Evolutionary conservation across 1,140 invertebrate genomes (phyloP).

Genomic region (Drosophila quadrilineata): DNA sequence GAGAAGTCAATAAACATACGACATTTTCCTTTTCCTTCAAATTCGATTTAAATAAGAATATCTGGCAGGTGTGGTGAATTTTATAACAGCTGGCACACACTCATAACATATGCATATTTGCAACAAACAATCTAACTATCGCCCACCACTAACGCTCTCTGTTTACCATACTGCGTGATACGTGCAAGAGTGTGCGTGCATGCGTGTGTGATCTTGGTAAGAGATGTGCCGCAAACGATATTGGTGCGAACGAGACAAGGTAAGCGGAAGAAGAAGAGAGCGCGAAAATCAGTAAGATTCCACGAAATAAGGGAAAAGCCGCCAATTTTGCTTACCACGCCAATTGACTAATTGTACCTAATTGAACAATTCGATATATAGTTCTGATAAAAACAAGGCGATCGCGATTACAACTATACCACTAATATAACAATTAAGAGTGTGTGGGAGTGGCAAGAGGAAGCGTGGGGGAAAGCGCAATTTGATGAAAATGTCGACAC

Average conservation of each 20-base stretch:
- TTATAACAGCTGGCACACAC: constrained; percentile 1
- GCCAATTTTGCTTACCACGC: neutral
- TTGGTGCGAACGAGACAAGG: constrained; percentile 19
- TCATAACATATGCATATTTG: constrained; percentile 15
- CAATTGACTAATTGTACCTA: neutral
- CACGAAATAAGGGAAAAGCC: neutral
- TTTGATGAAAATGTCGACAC: no score
- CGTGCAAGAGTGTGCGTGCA: neutral
- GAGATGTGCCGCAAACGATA: constrained; percentile 26
- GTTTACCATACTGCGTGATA: constrained; percentile 24
- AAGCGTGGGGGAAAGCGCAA: neutral
- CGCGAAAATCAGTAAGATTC: constrained; percentile 19
- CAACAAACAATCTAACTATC: constrained; percentile 35
- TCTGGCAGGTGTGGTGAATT: constrained; percentile 9
- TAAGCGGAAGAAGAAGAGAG: constrained; percentile 12
- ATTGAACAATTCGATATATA: neutral
- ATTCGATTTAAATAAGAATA: neutral
- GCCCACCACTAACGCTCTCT: constrained; percentile 28
- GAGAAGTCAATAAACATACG: neutral
- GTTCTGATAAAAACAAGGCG: no score
- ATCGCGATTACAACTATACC: neutral
- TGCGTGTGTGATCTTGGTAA: constrained; percentile 2
- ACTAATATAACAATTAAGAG: neutral
- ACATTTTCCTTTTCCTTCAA: neutral
- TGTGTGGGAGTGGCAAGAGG: neutral